Evolutionary conservation across 1,140 invertebrate genomes (phyloP).

Genomic region (Musca vetustissima): DNA sequence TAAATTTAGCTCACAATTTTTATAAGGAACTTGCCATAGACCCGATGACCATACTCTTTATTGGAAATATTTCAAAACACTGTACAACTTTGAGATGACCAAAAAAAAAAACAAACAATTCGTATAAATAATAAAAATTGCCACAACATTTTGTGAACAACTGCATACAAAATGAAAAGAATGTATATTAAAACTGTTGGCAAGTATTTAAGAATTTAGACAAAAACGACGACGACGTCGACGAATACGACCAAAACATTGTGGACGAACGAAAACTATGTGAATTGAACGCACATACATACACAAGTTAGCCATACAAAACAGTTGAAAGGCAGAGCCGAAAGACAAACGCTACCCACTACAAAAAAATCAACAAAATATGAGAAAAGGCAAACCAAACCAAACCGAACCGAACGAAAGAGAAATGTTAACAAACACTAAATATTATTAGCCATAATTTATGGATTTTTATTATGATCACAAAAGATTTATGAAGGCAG

Average conservation of each 20-base stretch:
- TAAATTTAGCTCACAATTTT: no score
- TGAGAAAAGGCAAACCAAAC: not conserved
- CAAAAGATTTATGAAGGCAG: slow-evolving; percentile 18
- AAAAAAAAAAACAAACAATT: no score
- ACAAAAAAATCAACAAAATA: not conserved
- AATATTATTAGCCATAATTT: slow-evolving; percentile 24
- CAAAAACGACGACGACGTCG: not conserved
- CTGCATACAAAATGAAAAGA: slow-evolving; percentile 3
- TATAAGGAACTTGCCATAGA: no score
- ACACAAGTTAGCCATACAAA: not conserved
- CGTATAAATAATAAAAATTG: no score
- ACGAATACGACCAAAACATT: no score
- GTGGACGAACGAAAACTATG: slow-evolving; percentile 2
- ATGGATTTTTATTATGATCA: slow-evolving; percentile 22
- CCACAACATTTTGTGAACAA: slow-evolving; percentile 3
- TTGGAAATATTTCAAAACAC: no score
- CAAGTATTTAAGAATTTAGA: slow-evolving; percentile 13
- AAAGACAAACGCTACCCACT: not conserved
- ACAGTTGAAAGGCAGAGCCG: not conserved
- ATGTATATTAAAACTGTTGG: slow-evolving; percentile 9
- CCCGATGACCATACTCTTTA: no score
- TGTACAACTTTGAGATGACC: no score
- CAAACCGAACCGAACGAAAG: not conserved
- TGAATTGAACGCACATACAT: not conserved
- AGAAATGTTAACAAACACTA: slow-evolving; percentile 3